Base-by-base conservation (phyloP, 1,140 invertebrate genomes). In the Formica exsecta region DNA sequence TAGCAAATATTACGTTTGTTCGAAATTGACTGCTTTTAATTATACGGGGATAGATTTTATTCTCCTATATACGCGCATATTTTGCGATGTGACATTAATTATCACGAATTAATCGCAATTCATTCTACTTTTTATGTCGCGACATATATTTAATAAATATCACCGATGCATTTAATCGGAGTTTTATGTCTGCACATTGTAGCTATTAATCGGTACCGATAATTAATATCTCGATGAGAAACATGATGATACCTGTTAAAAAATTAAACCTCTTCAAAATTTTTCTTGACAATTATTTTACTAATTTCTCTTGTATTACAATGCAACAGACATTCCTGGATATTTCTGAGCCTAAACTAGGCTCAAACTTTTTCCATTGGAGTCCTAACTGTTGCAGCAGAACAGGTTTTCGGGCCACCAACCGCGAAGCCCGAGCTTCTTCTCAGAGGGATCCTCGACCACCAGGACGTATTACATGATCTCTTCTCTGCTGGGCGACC, bases 401-500 rank as follows among this genome's bases (percentile, higher is more conserved):
- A 94, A 93, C 13, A 92, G 92, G 41, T 92, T 92, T 61, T 94
- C 92, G 11, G 93, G 88, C 94, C 93, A 94, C 92, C 93, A 94
- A 22, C 92, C 91, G 36, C 90, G 85, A 41, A 93, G 86, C 80
- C 71, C 79, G 8, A 88, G 87, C 51, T 90, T 86, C 64, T 86
- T 86, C 75, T 91, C 88, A 29, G 85, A 91, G 70, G 84, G 66
- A 85, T 89, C 88, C 66, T 93, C 92, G 54, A 87, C 87, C 66
- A 90, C 88, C 59, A 93, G 87, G 57, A 87, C 85, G 90, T 93
- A 94, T 95, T 93, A 95, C 92, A 94, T 95, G 75, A 94, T 91
- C 64, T 93, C 93, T 19, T 94, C 90, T 16, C 89, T 88, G 57
- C 91, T 92, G 0, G 92, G 91, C 1, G 85, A 93, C 13, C 86